These are phyloP conservation scores for Dipus sagitta DNA, from an alignment of 2,797 vertebrate genomes.

Conservation along the genomic window DNA sequence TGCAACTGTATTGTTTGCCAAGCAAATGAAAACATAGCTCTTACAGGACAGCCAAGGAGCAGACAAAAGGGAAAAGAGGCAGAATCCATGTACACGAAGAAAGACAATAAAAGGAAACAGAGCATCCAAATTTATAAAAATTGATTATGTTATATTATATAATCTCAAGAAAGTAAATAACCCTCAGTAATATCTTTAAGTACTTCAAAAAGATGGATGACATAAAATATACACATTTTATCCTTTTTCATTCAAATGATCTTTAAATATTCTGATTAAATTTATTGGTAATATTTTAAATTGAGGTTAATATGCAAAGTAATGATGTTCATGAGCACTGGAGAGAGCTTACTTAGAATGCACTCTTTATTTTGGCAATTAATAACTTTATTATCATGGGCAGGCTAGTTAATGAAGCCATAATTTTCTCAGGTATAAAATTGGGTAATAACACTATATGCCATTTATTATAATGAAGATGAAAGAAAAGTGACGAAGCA, in stretches of 20 bases:
- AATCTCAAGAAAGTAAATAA: not conserved
- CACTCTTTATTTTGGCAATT: not conserved
- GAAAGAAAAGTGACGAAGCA: not conserved
- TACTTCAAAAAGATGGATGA: not conserved
- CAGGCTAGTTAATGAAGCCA: not conserved
- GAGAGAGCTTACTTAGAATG: not conserved
- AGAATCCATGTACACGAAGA: not conserved
- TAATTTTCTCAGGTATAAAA: not conserved
- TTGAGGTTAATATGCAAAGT: not conserved
- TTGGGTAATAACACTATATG: not conserved
- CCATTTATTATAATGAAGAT: slow-evolving; percentile 3
- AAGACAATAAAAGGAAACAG: not conserved
- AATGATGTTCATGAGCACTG: not conserved
- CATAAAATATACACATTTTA: not conserved
- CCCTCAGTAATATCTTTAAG: not conserved
- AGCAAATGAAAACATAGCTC: not conserved
- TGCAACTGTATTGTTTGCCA: not conserved
- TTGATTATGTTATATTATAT: not conserved
- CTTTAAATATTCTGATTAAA: not conserved
- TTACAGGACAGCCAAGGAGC: not conserved
- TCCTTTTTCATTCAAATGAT: not conserved
- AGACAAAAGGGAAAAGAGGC: not conserved
- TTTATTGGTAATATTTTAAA: not conserved
- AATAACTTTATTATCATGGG: not conserved
- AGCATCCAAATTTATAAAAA: not conserved